Base-by-base conservation (phyloP, 2,888 invertebrate genomes). In the Andrena hattorfiana region DNA sequence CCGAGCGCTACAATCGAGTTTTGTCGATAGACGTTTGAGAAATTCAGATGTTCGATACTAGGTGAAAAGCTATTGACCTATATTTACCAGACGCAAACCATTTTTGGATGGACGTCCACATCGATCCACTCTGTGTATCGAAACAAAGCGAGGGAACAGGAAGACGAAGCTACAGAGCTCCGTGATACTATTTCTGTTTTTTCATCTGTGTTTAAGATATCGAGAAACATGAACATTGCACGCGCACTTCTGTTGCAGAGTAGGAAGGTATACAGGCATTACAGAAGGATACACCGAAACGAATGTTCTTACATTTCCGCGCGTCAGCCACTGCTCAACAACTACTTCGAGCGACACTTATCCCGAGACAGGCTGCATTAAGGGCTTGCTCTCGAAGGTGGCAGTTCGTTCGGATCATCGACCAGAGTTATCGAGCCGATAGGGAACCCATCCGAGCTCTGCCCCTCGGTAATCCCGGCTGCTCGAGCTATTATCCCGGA, bases 371-470 rank as follows among this genome's bases (percentile, higher is more conserved):
- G 71, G 72, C 66, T 75, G 62, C 35, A 76, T 81, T 81, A 87
- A 89, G 82, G 42, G 75, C 54, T 73, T 60, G 76, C 75, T 78
- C 79, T 56, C 75, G 76, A 84, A 83, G 83, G 86, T 87, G 85
- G 81, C 87, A 88, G 84, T 77, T 90, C 85, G 84, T 89, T 84
- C 86, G 82, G 82, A 84, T 80, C 85, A 89, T 90, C 90, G 86
- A 92, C 87, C 87, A 85, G 85, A 90, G 88, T 90, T 90, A 90
- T 92, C 89, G 91, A 91, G 88, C 83, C 89, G 90, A 91, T 89
- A 89, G 87, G 86, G 84, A 89, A 86, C 82, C 85, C 84, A 89
- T 87, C 84, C 86, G 81, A 81, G 84, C 70, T 84, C 87, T 87
- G 77, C 85, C 85, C 88, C 84, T 85, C 86, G 83, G 84, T 90